Evolutionary conservation across 2,888 invertebrate species (phyloP), one percentile per base, ranked within the genome.

Genomic region (Biston stratarius): DNA sequence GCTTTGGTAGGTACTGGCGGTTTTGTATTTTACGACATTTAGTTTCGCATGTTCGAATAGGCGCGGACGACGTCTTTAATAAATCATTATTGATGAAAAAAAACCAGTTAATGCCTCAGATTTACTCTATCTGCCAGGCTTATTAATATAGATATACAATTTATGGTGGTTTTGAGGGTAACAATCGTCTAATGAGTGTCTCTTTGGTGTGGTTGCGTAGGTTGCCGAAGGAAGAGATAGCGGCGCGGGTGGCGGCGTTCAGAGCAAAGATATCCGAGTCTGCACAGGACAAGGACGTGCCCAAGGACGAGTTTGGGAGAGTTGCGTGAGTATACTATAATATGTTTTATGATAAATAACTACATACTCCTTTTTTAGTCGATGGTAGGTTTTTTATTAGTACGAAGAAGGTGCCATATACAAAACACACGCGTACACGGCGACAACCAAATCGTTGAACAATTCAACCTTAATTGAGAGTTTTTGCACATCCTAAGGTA

Each of bases 261-360:
- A 95, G 99, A 67, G 96, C 96, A 80, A 97, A 98, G 95, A 94
- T 99, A 81, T 96, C 97, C 89, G 97, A 86, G 95, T 94, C 85
- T 51, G 95, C 76, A 91, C 94, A 75, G 90, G 91, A 92, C 49
- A 94, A 92, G 82, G 90, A 96, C 81, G 93, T 96, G 80, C 94
- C 96, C 53, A 94, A 95, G 79, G 98, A 98, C 94, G 97, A 98
- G 90, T 97, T 96, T 91, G 98, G 98, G 61, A 95, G 98, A 89
- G 95, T 97, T 82, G 95, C 95, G 94, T 92, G 77, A 94, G 91
- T 92, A 79, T 10, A 1, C n/a, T 44, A 6, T n/a, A n/a, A 44
- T 5, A 42, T 11, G n/a, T 42, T 42, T 10, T 8, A 38, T 38
- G 9, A 38, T 24, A 24, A 24, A 24, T 1, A 24, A 24, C 24